Conservation (phyloP, 2,797 vertebrate species). For the Sebastes baramenuke region DNA sequence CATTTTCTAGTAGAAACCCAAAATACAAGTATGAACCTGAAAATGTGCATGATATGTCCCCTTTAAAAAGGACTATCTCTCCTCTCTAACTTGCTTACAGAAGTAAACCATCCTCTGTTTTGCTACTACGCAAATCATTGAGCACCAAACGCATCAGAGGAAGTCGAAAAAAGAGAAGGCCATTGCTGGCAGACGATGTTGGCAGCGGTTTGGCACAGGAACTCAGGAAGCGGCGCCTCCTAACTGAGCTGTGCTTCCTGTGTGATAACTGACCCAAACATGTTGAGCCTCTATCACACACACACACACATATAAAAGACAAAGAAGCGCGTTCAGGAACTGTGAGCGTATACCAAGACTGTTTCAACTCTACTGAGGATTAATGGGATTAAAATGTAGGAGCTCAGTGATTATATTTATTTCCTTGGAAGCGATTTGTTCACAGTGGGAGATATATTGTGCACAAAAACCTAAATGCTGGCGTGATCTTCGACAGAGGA, state of each 20-base stretch:
- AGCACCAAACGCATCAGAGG: constrained; percentile 51
- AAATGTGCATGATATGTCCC: not conserved
- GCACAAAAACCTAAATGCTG: constrained; percentile 14
- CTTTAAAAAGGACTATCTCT: not conserved
- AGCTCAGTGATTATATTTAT: constrained; percentile 14
- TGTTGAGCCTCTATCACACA: constrained; percentile 30
- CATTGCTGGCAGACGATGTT: constrained; percentile 58
- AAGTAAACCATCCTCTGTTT: not conserved
- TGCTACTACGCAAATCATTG: constrained; percentile 2
- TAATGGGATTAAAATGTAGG: constrained; percentile 38
- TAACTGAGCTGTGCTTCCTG: constrained; percentile 79
- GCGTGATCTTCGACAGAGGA: constrained; percentile 12
- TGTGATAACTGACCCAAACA: constrained; percentile 78
- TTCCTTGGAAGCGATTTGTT: constrained; percentile 18
- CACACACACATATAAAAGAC: constrained; percentile 4
- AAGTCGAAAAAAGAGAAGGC: constrained; percentile 52
- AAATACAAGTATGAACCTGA: not conserved
- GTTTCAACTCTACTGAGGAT: constrained; percentile 21
- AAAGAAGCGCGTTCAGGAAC: constrained; percentile 4
- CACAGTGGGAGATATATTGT: constrained; percentile 7
- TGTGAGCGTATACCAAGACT: not conserved
- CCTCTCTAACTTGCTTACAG: not conserved
- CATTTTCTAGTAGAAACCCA: not conserved
- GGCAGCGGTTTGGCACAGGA: constrained; percentile 63
- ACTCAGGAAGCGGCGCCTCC: constrained; percentile 76